A percentile compares a stretch with the other conserved stretches of the same genome.
These are phyloP conservation scores for Platorchestia sp. DNA, from an alignment of 1,140 invertebrate genomes.

Conservation along the genomic window DNA sequence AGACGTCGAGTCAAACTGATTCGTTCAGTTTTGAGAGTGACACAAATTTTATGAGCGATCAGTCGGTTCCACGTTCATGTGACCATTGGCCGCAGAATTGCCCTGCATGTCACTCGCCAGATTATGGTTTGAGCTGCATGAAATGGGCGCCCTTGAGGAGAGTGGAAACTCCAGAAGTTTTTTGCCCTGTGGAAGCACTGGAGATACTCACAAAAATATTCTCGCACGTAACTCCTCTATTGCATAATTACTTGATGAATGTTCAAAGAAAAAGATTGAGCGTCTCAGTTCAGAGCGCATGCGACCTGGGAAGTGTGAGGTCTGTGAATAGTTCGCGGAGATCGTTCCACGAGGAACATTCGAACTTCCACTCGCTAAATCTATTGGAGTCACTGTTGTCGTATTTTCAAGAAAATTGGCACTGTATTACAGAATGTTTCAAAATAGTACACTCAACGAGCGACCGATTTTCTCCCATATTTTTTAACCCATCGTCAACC, in stretches of 20 bases:
- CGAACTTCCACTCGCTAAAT: background rate
- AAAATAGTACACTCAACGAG: background rate
- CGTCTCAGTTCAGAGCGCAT: background rate
- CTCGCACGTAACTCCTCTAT: background rate
- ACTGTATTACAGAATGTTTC: background rate
- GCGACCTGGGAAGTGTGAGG: background rate
- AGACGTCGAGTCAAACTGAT: background rate
- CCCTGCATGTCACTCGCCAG: background rate
- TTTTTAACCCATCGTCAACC: background rate
- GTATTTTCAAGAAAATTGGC: background rate
- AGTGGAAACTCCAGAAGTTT: background rate
- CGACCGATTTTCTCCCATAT: background rate
- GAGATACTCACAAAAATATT: background rate
- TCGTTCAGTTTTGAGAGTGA: background rate
- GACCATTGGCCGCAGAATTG: background rate
- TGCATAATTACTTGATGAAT: background rate
- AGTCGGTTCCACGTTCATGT: background rate
- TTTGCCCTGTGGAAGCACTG: background rate
- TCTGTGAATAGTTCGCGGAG: background rate
- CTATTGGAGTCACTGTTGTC: background rate
- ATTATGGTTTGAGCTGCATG: background rate
- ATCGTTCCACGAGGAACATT: background rate
- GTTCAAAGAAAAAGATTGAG: background rate
- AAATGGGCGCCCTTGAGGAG: background rate
- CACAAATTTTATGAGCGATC: background rate